Percentiles rank a stretch among this genome's conserved stretches.
These are phyloP conservation scores for Phoebastria nigripes DNA, from an alignment of 2,797 vertebrate species.

Conservation along the genomic window DNA sequence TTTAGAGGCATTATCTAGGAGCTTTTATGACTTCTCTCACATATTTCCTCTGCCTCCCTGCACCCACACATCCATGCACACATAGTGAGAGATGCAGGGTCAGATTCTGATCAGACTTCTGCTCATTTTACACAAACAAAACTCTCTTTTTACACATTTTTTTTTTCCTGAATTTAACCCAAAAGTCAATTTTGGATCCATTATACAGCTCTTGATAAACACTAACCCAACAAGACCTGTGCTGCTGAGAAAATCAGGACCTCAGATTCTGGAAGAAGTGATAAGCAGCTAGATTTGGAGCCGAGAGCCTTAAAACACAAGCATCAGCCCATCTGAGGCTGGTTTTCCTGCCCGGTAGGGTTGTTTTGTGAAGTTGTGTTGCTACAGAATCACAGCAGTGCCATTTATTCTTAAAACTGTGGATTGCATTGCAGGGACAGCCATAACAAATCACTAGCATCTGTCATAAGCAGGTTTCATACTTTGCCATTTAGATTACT, in stretches of 20 bases:
- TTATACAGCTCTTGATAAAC: neutral
- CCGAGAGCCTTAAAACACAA: neutral
- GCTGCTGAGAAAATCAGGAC: neutral
- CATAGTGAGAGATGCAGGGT: neutral
- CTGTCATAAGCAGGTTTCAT: neutral
- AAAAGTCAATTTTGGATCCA: neutral
- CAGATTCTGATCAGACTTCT: neutral
- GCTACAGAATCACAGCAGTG: neutral
- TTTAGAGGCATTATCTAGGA: conserved; percentile 40
- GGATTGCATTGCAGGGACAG: neutral
- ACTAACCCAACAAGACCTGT: neutral
- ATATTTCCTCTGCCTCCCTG: conserved; percentile 35
- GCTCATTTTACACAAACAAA: neutral
- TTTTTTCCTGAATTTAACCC: neutral
- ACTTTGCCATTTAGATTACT: neutral
- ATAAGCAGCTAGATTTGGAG: neutral
- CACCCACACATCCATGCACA: conserved; percentile 1
- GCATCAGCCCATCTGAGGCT: neutral
- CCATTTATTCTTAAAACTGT: neutral
- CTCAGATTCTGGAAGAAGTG: neutral
- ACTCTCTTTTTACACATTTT: neutral
- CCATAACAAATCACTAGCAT: neutral
- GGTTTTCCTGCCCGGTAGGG: neutral
- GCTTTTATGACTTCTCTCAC: conserved; percentile 24
- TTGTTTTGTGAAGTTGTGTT: neutral